These are phyloP conservation scores for Leptura quadrifasciata DNA, from an alignment of 2,888 invertebrate genomes.

Conservation along the genomic window DNA sequence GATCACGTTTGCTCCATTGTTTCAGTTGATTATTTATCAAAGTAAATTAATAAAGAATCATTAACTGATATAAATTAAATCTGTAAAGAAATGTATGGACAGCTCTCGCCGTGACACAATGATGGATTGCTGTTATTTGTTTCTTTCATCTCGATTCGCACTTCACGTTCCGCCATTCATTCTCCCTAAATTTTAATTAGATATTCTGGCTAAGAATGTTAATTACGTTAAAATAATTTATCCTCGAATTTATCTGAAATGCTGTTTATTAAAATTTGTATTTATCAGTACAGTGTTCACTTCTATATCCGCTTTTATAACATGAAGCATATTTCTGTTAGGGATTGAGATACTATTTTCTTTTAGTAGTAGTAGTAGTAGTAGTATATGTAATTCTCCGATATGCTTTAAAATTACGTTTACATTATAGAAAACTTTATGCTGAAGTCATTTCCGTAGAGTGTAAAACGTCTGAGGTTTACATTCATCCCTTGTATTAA, in stretches of 20 bases:
- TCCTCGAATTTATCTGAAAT: background rate
- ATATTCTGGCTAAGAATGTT: background rate
- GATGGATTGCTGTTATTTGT: background rate
- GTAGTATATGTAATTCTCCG: too few relatives aligned
- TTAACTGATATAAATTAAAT: slow-evolving; percentile 1
- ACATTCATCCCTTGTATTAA: too few relatives aligned
- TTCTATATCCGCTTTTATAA: too few relatives aligned
- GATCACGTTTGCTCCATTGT: background rate
- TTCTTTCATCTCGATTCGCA: background rate
- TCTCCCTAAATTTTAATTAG: background rate
- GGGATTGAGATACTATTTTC: too few relatives aligned
- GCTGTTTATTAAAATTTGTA: background rate
- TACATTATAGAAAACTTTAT: too few relatives aligned
- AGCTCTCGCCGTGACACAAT: background rate
- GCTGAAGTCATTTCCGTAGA: too few relatives aligned
- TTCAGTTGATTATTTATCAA: background rate
- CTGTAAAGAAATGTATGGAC: background rate
- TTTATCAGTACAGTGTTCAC: background rate
- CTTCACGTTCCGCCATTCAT: background rate
- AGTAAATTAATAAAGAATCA: background rate
- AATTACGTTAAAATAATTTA: background rate
- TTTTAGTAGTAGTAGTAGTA: too few relatives aligned
- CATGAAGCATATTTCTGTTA: too few relatives aligned
- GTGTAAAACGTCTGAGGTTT: too few relatives aligned
- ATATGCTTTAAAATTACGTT: too few relatives aligned